phyloP scores from a whole-genome alignment of 1,140 invertebrate species.

The Epicauta chinensis region DNA sequence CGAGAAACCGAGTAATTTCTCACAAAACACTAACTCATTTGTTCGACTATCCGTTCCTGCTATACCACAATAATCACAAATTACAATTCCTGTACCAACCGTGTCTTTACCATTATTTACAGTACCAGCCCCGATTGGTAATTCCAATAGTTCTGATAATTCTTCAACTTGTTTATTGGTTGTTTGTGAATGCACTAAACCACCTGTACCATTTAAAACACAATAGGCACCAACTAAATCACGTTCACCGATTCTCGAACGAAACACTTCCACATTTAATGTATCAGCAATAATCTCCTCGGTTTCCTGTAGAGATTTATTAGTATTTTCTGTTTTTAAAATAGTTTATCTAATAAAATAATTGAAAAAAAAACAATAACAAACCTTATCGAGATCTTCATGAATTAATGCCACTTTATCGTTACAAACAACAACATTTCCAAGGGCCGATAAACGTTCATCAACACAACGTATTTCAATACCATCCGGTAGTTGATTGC shows the following conservation, averaged over 20 bases:
- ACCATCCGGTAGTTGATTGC: conserved; percentile 88
- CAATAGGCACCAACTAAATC: conserved; percentile 91
- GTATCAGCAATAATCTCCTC: conserved; percentile 90
- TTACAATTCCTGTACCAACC: too few species aligned
- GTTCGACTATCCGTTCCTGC: too few species aligned
- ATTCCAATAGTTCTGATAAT: conserved; percentile 88
- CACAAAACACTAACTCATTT: too few species aligned
- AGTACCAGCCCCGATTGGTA: conserved; percentile 51
- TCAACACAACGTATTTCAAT: conserved; percentile 91
- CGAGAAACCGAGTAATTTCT: too few species aligned
- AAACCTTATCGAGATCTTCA: conserved; percentile 82
- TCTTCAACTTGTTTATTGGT: conserved; percentile 90
- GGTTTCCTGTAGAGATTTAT: conserved; percentile 59
- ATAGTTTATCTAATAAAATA: too few species aligned
- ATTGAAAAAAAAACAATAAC: background rate
- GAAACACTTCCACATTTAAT: conserved; percentile 90
- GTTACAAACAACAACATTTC: conserved; percentile 95
- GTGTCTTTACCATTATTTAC: too few species aligned
- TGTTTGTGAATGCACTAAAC: conserved; percentile 90
- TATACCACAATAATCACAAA: too few species aligned
- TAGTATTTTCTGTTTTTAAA: background rate
- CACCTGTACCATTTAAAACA: conserved; percentile 87
- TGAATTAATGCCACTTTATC: conserved; percentile 97
- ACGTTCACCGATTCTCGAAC: conserved; percentile 90
- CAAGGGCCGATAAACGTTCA: conserved; percentile 90